These are phyloP conservation scores for Myotis lucifugus DNA, from an alignment of 2,113 vertebrate genomes.

Conservation along the genomic window DNA sequence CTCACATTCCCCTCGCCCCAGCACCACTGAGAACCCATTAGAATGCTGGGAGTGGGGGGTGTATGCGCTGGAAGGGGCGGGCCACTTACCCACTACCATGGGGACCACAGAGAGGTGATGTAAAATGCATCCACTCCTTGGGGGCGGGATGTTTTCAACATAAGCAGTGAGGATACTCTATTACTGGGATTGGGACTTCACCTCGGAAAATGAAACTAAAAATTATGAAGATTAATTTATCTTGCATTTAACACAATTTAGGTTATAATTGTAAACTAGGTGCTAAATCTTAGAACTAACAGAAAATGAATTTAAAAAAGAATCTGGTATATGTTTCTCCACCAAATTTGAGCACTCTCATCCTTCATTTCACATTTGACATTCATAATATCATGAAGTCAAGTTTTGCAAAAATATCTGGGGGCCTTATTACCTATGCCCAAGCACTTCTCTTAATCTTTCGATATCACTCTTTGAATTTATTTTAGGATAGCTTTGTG, in stretches of 20 bases:
- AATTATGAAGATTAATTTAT: background rate
- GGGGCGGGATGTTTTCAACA: background rate
- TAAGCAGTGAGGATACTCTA: background rate
- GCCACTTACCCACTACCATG: too few relatives aligned
- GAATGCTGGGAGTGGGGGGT: too few relatives aligned
- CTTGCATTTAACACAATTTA: background rate
- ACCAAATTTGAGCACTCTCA: background rate
- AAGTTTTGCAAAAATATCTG: background rate
- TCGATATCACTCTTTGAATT: background rate
- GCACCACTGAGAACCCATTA: background rate
- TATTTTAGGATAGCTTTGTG: background rate
- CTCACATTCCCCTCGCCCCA: background rate
- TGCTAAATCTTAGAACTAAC: background rate
- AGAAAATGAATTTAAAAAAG: background rate
- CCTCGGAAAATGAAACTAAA: background rate
- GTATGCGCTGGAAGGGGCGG: accelerated
- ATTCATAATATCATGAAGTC: background rate
- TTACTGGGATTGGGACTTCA: background rate
- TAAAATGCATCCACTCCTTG: background rate
- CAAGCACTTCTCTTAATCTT: background rate
- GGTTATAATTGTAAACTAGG: background rate
- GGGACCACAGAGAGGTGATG: background rate
- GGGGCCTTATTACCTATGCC: background rate
- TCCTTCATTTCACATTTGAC: background rate
- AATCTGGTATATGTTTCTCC: background rate